These are phyloP conservation scores for Nemapogon koenigi DNA, from an alignment of 2,888 invertebrate genomes.

Conservation along the genomic window DNA sequence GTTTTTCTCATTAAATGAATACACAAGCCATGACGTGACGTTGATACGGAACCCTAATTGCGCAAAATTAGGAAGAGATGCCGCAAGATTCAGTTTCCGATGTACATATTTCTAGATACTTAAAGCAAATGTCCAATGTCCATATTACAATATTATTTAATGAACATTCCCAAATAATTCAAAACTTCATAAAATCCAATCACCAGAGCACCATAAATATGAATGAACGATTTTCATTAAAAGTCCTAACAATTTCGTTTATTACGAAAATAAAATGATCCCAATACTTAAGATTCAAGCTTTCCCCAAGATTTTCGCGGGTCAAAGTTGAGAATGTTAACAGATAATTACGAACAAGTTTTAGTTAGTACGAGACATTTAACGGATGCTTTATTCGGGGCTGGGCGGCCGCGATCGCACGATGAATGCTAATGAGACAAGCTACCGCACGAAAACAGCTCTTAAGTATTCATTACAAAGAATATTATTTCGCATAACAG, in stretches of 20 bases:
- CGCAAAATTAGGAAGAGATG: too few species aligned
- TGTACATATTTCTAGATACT: too few species aligned
- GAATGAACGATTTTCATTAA: conserved; percentile 57
- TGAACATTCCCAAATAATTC: conserved; percentile 59
- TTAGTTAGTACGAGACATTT: conserved; percentile 62
- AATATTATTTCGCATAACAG: conserved; percentile 34
- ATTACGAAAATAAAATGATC: conserved; percentile 49
- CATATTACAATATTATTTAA: too few species aligned
- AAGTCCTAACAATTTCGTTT: conserved; percentile 56
- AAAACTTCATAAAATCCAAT: too few species aligned
- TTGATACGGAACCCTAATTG: too few species aligned
- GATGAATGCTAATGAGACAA: conserved; percentile 59
- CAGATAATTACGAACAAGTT: conserved; percentile 64
- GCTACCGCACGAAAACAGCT: conserved; percentile 28
- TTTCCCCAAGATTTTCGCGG: conserved; percentile 46
- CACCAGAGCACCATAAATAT: too few species aligned
- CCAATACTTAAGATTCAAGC: not conserved
- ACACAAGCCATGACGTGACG: too few species aligned
- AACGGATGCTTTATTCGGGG: conserved; percentile 63
- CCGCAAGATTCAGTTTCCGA: too few species aligned
- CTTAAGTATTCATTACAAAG: conserved; percentile 27
- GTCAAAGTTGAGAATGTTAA: conserved; percentile 64
- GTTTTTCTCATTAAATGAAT: too few species aligned
- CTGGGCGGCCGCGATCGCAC: conserved; percentile 56
- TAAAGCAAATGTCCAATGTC: too few species aligned